Conservation (phyloP, 2,888 invertebrate species). For the Phaedon cochleariae region DNA sequence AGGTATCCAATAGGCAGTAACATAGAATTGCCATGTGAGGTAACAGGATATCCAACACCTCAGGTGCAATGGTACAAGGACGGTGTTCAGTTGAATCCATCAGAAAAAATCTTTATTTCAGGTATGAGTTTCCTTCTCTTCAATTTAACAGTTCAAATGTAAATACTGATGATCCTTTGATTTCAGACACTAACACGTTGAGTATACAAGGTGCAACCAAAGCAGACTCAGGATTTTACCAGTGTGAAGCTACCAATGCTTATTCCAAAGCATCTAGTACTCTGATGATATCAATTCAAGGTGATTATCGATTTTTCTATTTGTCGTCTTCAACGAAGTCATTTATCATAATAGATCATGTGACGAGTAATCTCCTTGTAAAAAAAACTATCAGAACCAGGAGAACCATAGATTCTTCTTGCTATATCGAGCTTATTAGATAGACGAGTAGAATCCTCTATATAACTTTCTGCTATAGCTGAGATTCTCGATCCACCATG, state of each 20-base stretch:
- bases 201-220: slow-evolving; percentile 70
- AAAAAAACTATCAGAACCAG: too few species aligned
- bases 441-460: too few species aligned
- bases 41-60: slow-evolving; percentile 81
- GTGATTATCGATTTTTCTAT: slow-evolving; percentile 62
- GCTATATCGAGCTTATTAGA: too few species aligned
- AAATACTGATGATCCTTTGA: too few species aligned
- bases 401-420: too few species aligned
- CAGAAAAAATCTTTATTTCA: slow-evolving; percentile 71
- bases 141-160: too few species aligned
- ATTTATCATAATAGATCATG: too few species aligned
- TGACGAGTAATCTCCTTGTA: too few species aligned
- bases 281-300: slow-evolving; percentile 77
- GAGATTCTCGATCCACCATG: too few species aligned
- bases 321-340: too few species aligned
- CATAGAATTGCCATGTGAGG: slow-evolving; percentile 76
- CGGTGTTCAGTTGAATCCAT: slow-evolving; percentile 65
- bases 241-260: slow-evolving; percentile 83
- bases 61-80: slow-evolving; percentile 86
- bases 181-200: slow-evolving; percentile 73
- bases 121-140: too few species aligned
- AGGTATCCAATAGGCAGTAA: slow-evolving; percentile 73
- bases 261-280: slow-evolving; percentile 73
- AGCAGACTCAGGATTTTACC: slow-evolving; percentile 82
- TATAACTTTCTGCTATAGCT: too few species aligned